Percentiles rank a stretch among this genome's conserved stretches.
Conservation (phyloP, 2,797 vertebrate genomes). For the Chelon labrosus region DNA sequence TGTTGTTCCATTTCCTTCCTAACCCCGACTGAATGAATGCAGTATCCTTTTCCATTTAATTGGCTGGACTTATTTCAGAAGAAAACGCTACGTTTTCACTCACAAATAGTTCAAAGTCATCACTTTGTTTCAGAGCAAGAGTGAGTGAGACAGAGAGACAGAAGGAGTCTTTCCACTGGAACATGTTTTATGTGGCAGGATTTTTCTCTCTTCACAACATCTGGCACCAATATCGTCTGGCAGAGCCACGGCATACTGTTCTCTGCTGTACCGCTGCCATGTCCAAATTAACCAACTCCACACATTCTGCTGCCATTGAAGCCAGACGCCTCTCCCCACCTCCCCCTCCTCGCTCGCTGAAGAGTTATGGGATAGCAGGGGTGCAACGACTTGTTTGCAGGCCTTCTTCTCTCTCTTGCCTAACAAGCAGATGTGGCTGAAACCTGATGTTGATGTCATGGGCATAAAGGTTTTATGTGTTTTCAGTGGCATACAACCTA, state of each 20-base stretch:
- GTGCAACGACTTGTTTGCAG: conserved; percentile 68
- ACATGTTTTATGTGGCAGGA: conserved; percentile 86
- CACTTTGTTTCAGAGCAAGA: conserved; percentile 60
- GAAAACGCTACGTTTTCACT: conserved; percentile 59
- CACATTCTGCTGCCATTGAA: conserved; percentile 84
- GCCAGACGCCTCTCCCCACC: conserved; percentile 74
- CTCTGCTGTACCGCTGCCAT: conserved; percentile 87
- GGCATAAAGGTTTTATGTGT: conserved; percentile 37
- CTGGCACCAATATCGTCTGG: conserved; percentile 89
- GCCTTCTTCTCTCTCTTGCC: conserved; percentile 56
- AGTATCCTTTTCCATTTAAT: conserved; percentile 60
- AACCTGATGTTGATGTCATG: conserved; percentile 62
- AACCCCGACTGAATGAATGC: conserved; percentile 13
- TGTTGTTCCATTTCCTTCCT: not conserved
- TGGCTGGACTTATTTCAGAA: conserved; percentile 50
- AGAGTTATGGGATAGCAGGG: conserved; percentile 71
- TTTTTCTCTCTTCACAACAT: conserved; percentile 85
- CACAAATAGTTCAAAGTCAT: conserved; percentile 77
- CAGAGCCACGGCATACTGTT: conserved; percentile 80
- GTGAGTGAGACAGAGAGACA: conserved; percentile 41
- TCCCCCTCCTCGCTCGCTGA: conserved; percentile 39
- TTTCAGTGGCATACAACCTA: conserved; percentile 14
- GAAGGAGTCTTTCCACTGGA: conserved; percentile 80
- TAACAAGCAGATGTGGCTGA: conserved; percentile 73
- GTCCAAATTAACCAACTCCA: conserved; percentile 87